These are phyloP conservation scores for Quadriops clusia DNA, from an alignment of 2,888 invertebrate species.

Conservation along the genomic window DNA sequence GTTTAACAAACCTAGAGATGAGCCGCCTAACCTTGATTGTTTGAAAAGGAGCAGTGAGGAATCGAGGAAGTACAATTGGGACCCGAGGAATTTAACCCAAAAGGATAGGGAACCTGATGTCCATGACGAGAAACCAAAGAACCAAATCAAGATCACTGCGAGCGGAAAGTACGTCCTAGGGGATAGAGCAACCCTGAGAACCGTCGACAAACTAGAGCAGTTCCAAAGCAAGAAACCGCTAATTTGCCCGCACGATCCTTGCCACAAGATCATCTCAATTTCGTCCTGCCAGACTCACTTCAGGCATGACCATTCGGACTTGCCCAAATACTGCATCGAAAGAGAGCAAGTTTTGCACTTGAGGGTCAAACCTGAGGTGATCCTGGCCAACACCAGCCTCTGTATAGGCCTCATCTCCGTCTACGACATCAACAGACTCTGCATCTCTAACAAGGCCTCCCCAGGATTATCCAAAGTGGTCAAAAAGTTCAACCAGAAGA, in stretches of 20 bases:
- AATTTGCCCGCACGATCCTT: slow-evolving; percentile 29
- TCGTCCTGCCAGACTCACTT: slow-evolving; percentile 30
- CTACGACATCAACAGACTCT: slow-evolving; percentile 25
- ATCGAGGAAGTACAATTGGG: too few relatives aligned
- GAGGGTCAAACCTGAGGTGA: slow-evolving; percentile 6
- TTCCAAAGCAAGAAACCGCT: slow-evolving; percentile 20
- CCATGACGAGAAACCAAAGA: too few relatives aligned
- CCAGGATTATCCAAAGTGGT: slow-evolving; percentile 25
- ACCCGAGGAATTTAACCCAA: too few relatives aligned
- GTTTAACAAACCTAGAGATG: slow-evolving; percentile 11
- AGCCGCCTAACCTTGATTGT: not conserved
- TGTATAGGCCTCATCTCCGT: slow-evolving; percentile 29
- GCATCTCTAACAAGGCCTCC: slow-evolving; percentile 17
- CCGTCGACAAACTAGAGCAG: too few relatives aligned
- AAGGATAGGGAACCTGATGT: too few relatives aligned
- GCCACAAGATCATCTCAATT: slow-evolving; percentile 28
- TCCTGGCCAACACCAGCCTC: slow-evolving; percentile 12
- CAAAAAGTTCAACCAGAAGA: slow-evolving; percentile 23
- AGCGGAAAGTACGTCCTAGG: slow-evolving; percentile 4
- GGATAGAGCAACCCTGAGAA: not conserved
- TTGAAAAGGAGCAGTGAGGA: too few relatives aligned
- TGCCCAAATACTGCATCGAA: slow-evolving; percentile 22
- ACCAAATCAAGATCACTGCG: too few relatives aligned
- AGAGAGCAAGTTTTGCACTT: slow-evolving; percentile 15
- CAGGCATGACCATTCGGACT: slow-evolving; percentile 29